These are phyloP conservation scores for Tethea ocularis DNA, from an alignment of 2,888 invertebrate genomes.

Conservation along the genomic window DNA sequence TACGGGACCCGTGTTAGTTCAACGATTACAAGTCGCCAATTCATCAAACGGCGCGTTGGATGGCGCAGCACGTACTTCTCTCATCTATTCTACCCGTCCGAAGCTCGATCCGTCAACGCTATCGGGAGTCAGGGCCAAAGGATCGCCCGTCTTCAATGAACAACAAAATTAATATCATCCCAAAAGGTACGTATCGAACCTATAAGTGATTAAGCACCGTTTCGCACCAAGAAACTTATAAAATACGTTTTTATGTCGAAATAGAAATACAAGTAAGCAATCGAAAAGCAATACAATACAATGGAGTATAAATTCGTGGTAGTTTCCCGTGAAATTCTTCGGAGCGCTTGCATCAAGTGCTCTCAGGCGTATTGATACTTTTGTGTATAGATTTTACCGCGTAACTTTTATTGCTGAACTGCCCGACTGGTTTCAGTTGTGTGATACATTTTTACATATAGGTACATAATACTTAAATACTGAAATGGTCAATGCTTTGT, in stretches of 20 bases:
- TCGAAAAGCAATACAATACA: slow-evolving; percentile 50
- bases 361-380: slow-evolving; percentile 24
- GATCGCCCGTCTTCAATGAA: slow-evolving; percentile 54
- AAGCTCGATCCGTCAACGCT: slow-evolving; percentile 75
- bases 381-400: slow-evolving; percentile 42
- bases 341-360: slow-evolving; percentile 41
- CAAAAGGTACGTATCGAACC: slow-evolving; percentile 16
- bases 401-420: slow-evolving; percentile 52
- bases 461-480: too few species aligned
- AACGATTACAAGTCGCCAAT: slow-evolving; percentile 78
- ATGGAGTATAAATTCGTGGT: slow-evolving; percentile 53
- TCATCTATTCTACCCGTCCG: slow-evolving; percentile 72
- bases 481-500: too few species aligned
- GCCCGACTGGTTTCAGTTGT: slow-evolving; percentile 44
- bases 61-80: slow-evolving; percentile 70
- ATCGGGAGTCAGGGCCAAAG: slow-evolving; percentile 58
- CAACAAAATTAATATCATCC: slow-evolving; percentile 70
- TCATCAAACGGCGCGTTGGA: slow-evolving; percentile 68
- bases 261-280: slow-evolving; percentile 48
- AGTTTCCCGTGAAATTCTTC: slow-evolving; percentile 46
- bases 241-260: slow-evolving; percentile 24
- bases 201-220: slow-evolving; percentile 4
- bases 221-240: slow-evolving; percentile 21
- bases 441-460: neutral
- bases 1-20: slow-evolving; percentile 72